Percentiles rank a stretch among this genome's conserved stretches.
These are phyloP conservation scores for Neogobius melanostomus DNA, from an alignment of 2,113 vertebrate species.

Conservation along the genomic window DNA sequence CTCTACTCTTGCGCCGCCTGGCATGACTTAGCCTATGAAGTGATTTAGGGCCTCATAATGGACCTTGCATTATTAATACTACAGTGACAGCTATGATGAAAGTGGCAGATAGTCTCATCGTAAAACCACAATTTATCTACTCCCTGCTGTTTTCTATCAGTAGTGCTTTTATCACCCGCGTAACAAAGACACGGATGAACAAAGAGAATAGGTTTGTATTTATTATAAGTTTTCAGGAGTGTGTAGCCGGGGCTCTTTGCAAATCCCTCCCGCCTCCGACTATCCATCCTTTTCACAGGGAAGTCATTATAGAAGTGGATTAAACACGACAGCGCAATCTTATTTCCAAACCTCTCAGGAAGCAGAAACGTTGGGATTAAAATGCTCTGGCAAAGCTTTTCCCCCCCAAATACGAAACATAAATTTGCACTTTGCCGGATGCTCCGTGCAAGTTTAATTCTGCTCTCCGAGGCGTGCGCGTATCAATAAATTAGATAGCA, in stretches of 20 bases:
- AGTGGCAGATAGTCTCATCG: slow-evolving; percentile 17
- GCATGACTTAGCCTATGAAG: slow-evolving; percentile 16
- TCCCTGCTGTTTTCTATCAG: slow-evolving; percentile 5
- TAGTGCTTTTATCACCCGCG: slow-evolving; percentile 33
- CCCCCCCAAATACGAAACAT: slow-evolving; percentile 55
- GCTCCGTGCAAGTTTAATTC: slow-evolving; percentile 25
- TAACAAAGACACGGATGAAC: slow-evolving; percentile 17
- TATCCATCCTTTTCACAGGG: slow-evolving; percentile 56
- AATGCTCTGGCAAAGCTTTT: slow-evolving; percentile 42
- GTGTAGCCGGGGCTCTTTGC: slow-evolving; percentile 54
- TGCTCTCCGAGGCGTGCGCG: slow-evolving; percentile 17
- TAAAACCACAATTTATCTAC: slow-evolving; percentile 1
- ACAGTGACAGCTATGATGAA: slow-evolving; percentile 35
- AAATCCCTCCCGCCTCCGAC: slow-evolving; percentile 51
- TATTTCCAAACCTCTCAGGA: slow-evolving; percentile 61
- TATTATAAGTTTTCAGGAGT: slow-evolving; percentile 44
- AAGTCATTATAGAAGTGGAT: slow-evolving; percentile 71
- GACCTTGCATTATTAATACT: slow-evolving; percentile 49
- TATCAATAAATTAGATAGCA: slow-evolving; percentile 32
- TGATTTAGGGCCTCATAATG: slow-evolving; percentile 45
- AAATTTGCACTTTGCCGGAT: slow-evolving; percentile 48
- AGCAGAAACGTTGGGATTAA: slow-evolving; percentile 50
- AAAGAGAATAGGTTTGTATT: slow-evolving; percentile 44
- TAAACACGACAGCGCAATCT: slow-evolving; percentile 65
- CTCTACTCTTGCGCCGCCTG: slow-evolving; percentile 31